Base-by-base conservation (phyloP, 2,888 invertebrate genomes). In the Conchocele bisecta region DNA sequence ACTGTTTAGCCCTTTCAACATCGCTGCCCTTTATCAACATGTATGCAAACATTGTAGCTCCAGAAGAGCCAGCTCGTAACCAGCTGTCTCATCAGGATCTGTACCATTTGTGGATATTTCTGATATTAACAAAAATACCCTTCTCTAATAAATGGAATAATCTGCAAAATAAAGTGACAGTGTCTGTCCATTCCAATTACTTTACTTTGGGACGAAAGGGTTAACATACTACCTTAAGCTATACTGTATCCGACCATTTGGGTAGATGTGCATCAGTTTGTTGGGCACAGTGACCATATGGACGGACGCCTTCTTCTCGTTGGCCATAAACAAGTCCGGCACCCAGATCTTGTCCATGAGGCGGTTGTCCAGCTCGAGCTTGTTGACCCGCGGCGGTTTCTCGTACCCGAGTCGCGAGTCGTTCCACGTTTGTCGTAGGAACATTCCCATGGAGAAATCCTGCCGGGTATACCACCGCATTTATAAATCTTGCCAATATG, bases 201-300 rank as follows among this genome's bases (percentile, higher is more conserved):
- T n/a, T n/a, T n/a, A n/a, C n/a, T n/a, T n/a, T n/a, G n/a, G n/a
- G n/a, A n/a, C n/a, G n/a, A n/a, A n/a, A n/a, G n/a, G n/a, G n/a
- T n/a, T n/a, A n/a, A n/a, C n/a, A n/a, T n/a, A 59, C 44, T 61
- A 84, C 86, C 86, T 82, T 39, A 82, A 61, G 53, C 86, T 84
- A 69, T 86, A 88, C 6, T 79, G 67, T 0, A 86, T 81, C 6
- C 69, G 65, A 3, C 89, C 88, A 33, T 86, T 70, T 2, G 82
- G 85, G 61, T 85, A 87, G 15, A 89, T 82, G 51, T 87, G 86
- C 81, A 88, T 82, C 39, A 85, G 81, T 54, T 81, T 81, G 63
- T 89, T 89, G 7, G 88, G 88, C 2, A 88, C 87, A 0, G 88
- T 88, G 33, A 89, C 83, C 17, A 81, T 73, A 61, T 88, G 88